Base-by-base conservation (phyloP, 2,888 invertebrate species). In the Drosophila prostipennis region DNA sequence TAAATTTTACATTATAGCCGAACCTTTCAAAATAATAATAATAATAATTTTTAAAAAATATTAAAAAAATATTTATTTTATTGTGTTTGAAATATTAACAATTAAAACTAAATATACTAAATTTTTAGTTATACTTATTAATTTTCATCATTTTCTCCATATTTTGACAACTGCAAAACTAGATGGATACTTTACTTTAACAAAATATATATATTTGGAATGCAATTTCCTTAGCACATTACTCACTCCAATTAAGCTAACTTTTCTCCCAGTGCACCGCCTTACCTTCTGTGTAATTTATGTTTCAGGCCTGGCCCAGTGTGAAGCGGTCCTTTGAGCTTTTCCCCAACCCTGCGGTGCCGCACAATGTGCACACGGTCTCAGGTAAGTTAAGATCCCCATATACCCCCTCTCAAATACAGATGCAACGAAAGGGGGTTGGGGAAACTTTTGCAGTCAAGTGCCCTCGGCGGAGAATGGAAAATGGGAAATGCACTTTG, bases 241-340 rank as follows among this genome's bases (percentile, higher is more conserved):
- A 23, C 11, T 13, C 13, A 34, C 10, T 5, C 34, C 5, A n/a
- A 37, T 40, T 16, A 40, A 40, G 14, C 16, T 0, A 1, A 3
- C 1, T 10, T 32, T 51, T 49, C 8, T 16, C 11, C 1, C 6
- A 48, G 34, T 13, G 48, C 16, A 16, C 16, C 6, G 4, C 6
- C 48, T 34, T 16, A 48, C 34, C 13, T 48, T 48, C 32, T 14
- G 2, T 7, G 34, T 10, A 16, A 34, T 57, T n/a, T 39, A 6
- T 11, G 19, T 64, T 55, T 40, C 87, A 92, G 91, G 91, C 92
- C 72, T 92, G 92, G 91, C 89, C 92, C 68, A 85, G 87, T 61
- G 86, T 91, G 53, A 91, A 90, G 82, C 91, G 87, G 63, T 83
- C 91, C 40, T 92, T 91, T 73, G 91, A 91, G 74, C 73, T 91